Evolutionary conservation across 2,888 invertebrate species (phyloP).

Genomic region (Epinotia brunnichana): DNA sequence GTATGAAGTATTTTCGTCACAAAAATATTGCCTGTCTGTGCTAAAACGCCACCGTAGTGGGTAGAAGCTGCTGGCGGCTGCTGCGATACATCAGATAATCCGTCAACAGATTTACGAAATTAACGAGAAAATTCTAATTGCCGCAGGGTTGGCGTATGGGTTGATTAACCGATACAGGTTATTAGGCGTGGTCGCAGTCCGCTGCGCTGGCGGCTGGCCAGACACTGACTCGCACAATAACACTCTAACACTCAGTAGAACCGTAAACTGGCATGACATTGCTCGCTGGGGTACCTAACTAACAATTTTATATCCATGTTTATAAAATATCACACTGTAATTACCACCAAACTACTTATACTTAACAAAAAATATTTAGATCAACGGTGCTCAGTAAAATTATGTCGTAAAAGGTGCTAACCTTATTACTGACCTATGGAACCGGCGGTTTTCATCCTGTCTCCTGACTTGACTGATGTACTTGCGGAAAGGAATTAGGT

Average conservation of each 20-base stretch:
- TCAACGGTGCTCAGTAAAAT: no score
- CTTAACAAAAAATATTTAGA: not conserved
- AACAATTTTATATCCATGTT: slow-evolving; percentile 2
- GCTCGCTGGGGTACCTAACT: not conserved
- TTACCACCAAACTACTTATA: not conserved
- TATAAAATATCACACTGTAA: not conserved
- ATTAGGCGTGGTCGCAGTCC: slow-evolving; percentile 76
- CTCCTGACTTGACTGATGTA: slow-evolving; percentile 1
- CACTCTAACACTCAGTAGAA: slow-evolving; percentile 21
- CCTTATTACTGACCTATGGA: not conserved
- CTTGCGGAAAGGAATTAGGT: not conserved
- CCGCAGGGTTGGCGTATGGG: slow-evolving; percentile 67
- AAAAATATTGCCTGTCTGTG: not conserved
- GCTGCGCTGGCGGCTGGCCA: slow-evolving; percentile 74
- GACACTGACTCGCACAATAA: slow-evolving; percentile 48
- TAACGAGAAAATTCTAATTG: slow-evolving; percentile 57
- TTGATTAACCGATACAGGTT: slow-evolving; percentile 80
- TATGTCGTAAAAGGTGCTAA: no score
- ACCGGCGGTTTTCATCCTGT: not conserved
- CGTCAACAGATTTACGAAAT: slow-evolving; percentile 48
- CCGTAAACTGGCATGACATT: slow-evolving; percentile 46
- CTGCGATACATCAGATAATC: slow-evolving; percentile 36
- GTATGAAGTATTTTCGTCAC: no score
- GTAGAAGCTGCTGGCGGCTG: slow-evolving; percentile 1
- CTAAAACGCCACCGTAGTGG: slow-evolving; percentile 15